Conservation (phyloP, 2,797 vertebrate genomes). For the Peromyscus eremicus region DNA sequence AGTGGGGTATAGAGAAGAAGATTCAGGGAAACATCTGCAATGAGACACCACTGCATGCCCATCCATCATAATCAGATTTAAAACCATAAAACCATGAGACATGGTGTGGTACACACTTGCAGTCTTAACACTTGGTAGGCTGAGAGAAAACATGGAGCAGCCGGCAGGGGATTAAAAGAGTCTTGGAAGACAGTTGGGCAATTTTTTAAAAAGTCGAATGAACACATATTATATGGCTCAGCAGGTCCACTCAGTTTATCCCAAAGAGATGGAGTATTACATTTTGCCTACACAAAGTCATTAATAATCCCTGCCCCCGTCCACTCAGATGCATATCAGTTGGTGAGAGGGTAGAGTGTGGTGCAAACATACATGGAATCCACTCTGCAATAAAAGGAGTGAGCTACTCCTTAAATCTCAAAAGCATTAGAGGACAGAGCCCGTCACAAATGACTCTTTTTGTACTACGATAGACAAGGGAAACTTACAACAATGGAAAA, state of each 20-base stretch:
- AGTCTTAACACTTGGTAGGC: neutral
- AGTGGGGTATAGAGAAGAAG: neutral
- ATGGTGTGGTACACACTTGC: neutral
- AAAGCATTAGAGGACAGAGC: neutral
- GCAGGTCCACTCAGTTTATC: neutral
- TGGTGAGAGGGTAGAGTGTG: neutral
- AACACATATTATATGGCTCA: neutral
- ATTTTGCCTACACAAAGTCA: neutral
- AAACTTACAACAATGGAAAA: neutral
- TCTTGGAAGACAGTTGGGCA: neutral
- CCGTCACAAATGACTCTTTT: neutral
- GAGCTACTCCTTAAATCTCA: neutral
- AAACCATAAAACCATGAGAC: neutral
- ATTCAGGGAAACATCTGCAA: neutral
- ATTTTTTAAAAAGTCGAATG: neutral
- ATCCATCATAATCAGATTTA: neutral
- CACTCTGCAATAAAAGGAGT: neutral
- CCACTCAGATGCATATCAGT: neutral
- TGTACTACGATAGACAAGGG: neutral
- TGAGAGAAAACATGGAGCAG: neutral
- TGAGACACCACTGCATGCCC: neutral
- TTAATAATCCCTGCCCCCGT: neutral
- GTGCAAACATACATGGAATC: too few species aligned
- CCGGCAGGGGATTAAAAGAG: neutral
- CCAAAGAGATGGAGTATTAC: neutral